Evolutionary conservation across 2,888 invertebrate species (phyloP).

Genomic region (Eupsilia transversa): DNA sequence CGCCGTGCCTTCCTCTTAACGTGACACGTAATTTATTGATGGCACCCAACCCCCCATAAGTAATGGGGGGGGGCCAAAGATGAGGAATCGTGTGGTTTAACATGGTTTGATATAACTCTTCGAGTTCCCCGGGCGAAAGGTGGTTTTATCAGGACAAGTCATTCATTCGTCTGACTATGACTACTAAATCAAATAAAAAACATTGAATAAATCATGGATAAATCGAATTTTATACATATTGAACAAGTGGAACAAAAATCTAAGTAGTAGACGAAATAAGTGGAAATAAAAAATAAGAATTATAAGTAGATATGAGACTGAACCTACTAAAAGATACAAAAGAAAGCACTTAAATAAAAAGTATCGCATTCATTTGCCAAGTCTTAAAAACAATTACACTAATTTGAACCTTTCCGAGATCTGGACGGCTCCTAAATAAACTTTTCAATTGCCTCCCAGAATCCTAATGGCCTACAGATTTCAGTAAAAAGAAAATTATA

Average conservation of each 20-base stretch:
- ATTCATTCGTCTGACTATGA: neutral
- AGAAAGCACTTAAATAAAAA: constrained; percentile 13
- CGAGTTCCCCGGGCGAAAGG: neutral
- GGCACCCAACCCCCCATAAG: neutral
- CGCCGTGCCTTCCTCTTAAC: neutral
- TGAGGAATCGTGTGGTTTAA: neutral
- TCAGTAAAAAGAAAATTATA: constrained; percentile 52
- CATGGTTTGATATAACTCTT: neutral
- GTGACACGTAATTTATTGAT: neutral
- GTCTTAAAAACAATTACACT: constrained; percentile 37
- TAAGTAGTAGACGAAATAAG: neutral
- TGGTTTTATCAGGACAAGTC: neutral
- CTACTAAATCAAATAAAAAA: neutral
- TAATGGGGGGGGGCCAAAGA: neutral
- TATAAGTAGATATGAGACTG: neutral
- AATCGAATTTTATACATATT: neutral
- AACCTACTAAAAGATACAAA: neutral
- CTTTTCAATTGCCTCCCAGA: constrained; percentile 36
- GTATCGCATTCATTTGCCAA: constrained; percentile 22
- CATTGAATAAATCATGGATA: too few relatives aligned
- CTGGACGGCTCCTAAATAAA: constrained; percentile 34
- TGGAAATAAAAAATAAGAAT: neutral
- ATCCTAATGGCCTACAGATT: constrained; percentile 45
- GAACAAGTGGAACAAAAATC: too few relatives aligned
- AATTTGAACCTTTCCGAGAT: constrained; percentile 32